Percentiles rank a stretch among this genome's conserved stretches.
Conservation (phyloP, 2,797 vertebrate species). For the Meriones psammophilus region DNA sequence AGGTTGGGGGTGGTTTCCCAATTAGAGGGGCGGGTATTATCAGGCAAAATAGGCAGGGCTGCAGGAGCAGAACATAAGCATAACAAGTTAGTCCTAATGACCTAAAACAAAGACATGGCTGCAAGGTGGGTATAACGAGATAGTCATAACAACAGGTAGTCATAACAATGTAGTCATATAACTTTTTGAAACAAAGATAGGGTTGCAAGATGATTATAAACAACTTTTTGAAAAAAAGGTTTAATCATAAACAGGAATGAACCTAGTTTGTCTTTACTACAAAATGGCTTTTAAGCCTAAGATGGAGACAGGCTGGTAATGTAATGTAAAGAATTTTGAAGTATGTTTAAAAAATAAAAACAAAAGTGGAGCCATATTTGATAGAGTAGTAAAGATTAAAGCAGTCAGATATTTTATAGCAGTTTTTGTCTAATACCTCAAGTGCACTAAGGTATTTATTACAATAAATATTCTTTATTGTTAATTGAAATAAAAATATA, state of each 20-base stretch:
- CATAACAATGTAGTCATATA: background rate
- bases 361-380: background rate
- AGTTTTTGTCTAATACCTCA: constrained; percentile 46
- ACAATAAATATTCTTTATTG: constrained; percentile 38
- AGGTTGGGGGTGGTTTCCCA: background rate
- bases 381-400: constrained; percentile 49
- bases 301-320: background rate
- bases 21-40: background rate
- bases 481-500: constrained; percentile 59
- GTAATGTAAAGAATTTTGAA: background rate
- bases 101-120: background rate
- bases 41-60: background rate
- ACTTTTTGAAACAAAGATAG: background rate
- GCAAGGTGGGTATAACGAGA: background rate
- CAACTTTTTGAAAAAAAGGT: background rate
- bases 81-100: background rate
- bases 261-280: background rate
- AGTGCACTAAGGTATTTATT: constrained; percentile 32
- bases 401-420: constrained; percentile 40
- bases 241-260: background rate
- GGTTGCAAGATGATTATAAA: background rate
- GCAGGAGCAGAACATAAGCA: background rate
- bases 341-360: background rate
- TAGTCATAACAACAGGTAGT: background rate
- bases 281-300: background rate